These are phyloP conservation scores for Lithobius niger DNA, from an alignment of 1,140 invertebrate species.

Conservation along the genomic window DNA sequence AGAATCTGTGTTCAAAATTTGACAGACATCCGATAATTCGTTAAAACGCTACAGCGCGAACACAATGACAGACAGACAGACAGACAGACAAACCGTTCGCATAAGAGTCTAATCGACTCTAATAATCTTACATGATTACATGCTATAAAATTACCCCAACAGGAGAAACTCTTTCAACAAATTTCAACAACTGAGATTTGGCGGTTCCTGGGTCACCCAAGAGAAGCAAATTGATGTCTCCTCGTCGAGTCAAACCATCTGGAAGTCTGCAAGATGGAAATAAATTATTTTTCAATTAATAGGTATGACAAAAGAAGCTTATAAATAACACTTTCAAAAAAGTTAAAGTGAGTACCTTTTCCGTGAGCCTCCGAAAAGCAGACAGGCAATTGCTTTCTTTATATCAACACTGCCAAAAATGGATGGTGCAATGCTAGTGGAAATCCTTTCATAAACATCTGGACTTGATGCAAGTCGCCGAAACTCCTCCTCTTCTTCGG, in stretches of 20 bases:
- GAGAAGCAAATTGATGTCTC: slow-evolving; percentile 92
- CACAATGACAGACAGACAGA: too few species aligned
- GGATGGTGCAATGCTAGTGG: slow-evolving; percentile 88
- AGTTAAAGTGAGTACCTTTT: too few species aligned
- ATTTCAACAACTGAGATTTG: slow-evolving; percentile 95
- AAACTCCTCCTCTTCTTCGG: slow-evolving; percentile 87
- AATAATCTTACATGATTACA: too few species aligned
- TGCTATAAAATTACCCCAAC: slow-evolving; percentile 53
- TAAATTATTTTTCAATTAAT: too few species aligned
- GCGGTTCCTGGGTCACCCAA: slow-evolving; percentile 98
- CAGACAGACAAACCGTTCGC: too few species aligned
- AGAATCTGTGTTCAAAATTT: too few species aligned
- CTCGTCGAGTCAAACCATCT: slow-evolving; percentile 85
- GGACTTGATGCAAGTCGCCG: slow-evolving; percentile 63
- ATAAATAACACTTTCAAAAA: too few species aligned
- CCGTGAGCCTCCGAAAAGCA: slow-evolving; percentile 77
- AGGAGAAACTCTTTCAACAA: slow-evolving; percentile 90
- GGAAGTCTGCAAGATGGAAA: slow-evolving; percentile 49
- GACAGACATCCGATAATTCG: too few species aligned
- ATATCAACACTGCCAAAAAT: slow-evolving; percentile 92
- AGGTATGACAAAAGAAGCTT: too few species aligned
- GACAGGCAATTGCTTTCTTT: slow-evolving; percentile 92
- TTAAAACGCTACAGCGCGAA: too few species aligned
- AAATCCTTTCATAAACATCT: slow-evolving; percentile 80
- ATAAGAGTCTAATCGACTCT: too few species aligned